phyloP scores from a whole-genome alignment of 2,797 vertebrate species.

The Rhadinocentrus ornatus region DNA sequence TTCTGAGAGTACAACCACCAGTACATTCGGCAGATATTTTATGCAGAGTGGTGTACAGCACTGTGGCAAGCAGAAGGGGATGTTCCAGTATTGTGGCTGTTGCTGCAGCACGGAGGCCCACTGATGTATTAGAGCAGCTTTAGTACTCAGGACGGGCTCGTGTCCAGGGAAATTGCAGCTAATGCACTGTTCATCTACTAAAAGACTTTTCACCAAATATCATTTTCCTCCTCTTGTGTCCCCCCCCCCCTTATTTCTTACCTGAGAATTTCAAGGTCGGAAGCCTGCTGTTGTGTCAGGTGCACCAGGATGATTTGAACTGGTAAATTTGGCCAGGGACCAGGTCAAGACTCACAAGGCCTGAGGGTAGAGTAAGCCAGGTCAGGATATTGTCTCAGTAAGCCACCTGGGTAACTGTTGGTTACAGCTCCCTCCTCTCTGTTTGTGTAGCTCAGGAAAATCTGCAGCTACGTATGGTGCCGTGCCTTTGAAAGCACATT shows the following conservation, averaged over 20 bases:
- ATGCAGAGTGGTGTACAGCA: slow-evolving; percentile 33
- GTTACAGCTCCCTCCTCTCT: slow-evolving; percentile 48
- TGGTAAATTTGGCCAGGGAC: slow-evolving; percentile 57
- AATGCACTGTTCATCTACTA: slow-evolving; percentile 30
- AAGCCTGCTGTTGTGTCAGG: slow-evolving; percentile 51
- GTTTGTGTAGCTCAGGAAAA: slow-evolving; percentile 55
- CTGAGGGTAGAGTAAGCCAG: slow-evolving; percentile 58
- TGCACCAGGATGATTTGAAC: slow-evolving; percentile 43
- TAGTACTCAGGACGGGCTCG: slow-evolving; percentile 49
- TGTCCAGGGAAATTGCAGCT: slow-evolving; percentile 41
- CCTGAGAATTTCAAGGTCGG: slow-evolving; percentile 38
- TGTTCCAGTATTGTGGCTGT: slow-evolving; percentile 34
- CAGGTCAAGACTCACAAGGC: slow-evolving; percentile 49
- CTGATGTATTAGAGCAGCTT: slow-evolving; percentile 52
- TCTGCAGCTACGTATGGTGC: slow-evolving; percentile 22
- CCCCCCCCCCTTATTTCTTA: slow-evolving; percentile 20
- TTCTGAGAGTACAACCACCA: slow-evolving; percentile 6
- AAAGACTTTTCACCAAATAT: slow-evolving; percentile 12
- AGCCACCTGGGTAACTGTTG: slow-evolving; percentile 69
- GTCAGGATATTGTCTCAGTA: slow-evolving; percentile 78
- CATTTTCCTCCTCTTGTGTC: not conserved
- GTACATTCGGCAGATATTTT: slow-evolving; percentile 35
- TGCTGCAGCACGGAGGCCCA: slow-evolving; percentile 22
- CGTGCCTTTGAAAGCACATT: slow-evolving; percentile 25
- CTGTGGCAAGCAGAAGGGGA: slow-evolving; percentile 16